Base-by-base conservation (phyloP, 2,888 invertebrate genomes). In the Strigamia crassipes region DNA sequence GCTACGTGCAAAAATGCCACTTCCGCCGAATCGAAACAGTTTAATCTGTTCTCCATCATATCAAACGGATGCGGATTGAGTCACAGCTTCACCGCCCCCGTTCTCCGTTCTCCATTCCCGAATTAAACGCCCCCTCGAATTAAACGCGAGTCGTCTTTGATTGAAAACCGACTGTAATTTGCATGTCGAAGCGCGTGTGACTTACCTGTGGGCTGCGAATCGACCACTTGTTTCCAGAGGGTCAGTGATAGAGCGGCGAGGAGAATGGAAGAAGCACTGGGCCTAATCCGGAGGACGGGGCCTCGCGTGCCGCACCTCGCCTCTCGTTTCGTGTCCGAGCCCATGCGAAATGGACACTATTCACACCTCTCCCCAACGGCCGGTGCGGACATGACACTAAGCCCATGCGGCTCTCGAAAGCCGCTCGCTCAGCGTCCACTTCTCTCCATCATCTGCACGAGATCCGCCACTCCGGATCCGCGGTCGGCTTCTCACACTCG, bases 241-340 rank as follows among this genome's bases (percentile, higher is more conserved):
- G 21, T 3, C 18, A 61, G n/a, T 18, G 23, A 18, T 61, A 23
- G n/a, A 61, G 61, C 61, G 61, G 61, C 61, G 61, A 61, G 61
- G 9, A 61, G 61, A 61, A 61, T 61, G 61, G 61, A 61, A n/a
- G 61, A 61, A n/a, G 61, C 61, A 18, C 61, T n/a, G 23, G 61
- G 61, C 61, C 61, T 61, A 61, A 61, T 61, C 61, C 61, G 61
- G 18, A 5, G 61, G 18, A 61, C 21, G 61, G 61, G 61, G 10
- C 61, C 61, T 61, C 61, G 61, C 61, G 61, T 61, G 61, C 61
- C 61, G 61, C 61, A 61, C 61, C 61, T 23, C 61, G 61, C 61
- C 61, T 18, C 23, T 61, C 61, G 61, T 61, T 21, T 5, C 61
- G 61, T 61, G 61, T 61, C 61, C 61, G 61, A 61, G 61, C 61